phyloP scores from a whole-genome alignment of 2,888 invertebrate genomes.

The Zygothrica quintamaculata region DNA sequence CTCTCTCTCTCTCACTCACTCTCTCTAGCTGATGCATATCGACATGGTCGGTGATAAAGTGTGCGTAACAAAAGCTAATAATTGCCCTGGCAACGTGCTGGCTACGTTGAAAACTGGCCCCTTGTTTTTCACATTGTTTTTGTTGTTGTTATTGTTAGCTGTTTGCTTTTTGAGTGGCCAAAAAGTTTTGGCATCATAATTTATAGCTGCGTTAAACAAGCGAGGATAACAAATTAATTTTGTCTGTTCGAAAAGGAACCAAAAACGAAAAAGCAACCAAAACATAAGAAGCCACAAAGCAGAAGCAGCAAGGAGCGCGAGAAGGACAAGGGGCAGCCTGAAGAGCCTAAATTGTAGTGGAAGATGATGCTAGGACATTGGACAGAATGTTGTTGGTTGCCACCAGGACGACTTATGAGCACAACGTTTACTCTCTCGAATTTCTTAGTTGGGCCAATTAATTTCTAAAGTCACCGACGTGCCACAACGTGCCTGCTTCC shows the following conservation, averaged over 20 bases:
- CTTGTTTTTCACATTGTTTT: conserved; percentile 14
- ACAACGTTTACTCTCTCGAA: conserved; percentile 76
- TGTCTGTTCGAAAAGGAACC: conserved; percentile 63
- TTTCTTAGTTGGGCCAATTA: conserved; percentile 81
- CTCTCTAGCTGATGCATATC: conserved; percentile 53
- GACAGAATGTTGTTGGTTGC: conserved; percentile 11
- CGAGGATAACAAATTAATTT: conserved; percentile 82
- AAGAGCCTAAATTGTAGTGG: conserved; percentile 7
- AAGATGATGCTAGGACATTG: conserved; percentile 1
- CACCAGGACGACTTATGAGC: conserved; percentile 72
- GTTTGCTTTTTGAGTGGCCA: conserved; percentile 75
- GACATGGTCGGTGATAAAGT: conserved; percentile 74
- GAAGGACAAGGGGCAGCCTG: conserved; percentile 28
- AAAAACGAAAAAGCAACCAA: conserved; percentile 11
- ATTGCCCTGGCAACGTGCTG: conserved; percentile 73
- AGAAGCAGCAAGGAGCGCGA: too few relatives aligned
- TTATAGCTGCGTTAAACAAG: conserved; percentile 80
- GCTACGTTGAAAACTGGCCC: conserved; percentile 57
- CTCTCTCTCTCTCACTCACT: neutral
- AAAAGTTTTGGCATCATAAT: conserved; percentile 79
- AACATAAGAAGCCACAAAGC: conserved; percentile 40
- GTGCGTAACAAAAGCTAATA: conserved; percentile 79
- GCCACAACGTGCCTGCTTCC: conserved; percentile 45
- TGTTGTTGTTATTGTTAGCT: conserved; percentile 33
- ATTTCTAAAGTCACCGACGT: conserved; percentile 80